Conservation (phyloP, 2,797 vertebrate genomes). For the Hydrocynus forskahlii region DNA sequence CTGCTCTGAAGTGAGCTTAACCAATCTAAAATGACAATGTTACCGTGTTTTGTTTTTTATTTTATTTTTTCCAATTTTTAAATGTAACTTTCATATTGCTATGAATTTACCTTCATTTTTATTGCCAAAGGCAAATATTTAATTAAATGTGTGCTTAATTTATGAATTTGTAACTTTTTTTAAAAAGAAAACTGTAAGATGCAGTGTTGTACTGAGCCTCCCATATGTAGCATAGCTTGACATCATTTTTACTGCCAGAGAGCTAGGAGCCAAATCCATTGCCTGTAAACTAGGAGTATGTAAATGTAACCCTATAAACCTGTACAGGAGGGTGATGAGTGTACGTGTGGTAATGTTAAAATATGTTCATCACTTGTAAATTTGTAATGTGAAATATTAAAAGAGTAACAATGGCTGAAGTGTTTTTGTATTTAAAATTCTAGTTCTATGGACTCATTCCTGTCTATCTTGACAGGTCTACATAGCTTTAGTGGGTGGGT, state of each 20-base stretch:
- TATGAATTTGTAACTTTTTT: constrained; percentile 49
- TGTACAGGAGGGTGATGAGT: constrained; percentile 55
- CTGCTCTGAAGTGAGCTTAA: constrained; percentile 32
- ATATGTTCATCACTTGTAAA: background rate
- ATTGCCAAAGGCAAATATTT: constrained; percentile 68
- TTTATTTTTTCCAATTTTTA: too few species aligned
- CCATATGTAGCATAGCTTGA: constrained; percentile 47
- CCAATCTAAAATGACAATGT: constrained; percentile 41
- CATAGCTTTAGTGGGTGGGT: too few species aligned
- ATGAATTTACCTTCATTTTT: constrained; percentile 51
- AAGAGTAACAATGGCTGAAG: background rate
- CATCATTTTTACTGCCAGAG: constrained; percentile 9
- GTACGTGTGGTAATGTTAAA: constrained; percentile 37
- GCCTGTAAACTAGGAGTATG: constrained; percentile 33
- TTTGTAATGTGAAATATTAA: constrained; percentile 38
- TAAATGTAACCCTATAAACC: constrained; percentile 39
- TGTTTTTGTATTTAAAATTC: background rate
- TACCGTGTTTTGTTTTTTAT: constrained; percentile 57
- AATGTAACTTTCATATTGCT: constrained; percentile 36
- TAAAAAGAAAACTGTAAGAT: background rate
- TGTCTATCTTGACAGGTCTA: too few species aligned
- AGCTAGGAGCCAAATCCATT: constrained; percentile 24
- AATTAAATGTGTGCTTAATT: constrained; percentile 58
- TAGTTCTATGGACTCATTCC: too few species aligned
- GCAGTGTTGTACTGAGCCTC: constrained; percentile 31